phyloP scores from a whole-genome alignment of 2,888 invertebrate genomes.

The Timema podura region DNA sequence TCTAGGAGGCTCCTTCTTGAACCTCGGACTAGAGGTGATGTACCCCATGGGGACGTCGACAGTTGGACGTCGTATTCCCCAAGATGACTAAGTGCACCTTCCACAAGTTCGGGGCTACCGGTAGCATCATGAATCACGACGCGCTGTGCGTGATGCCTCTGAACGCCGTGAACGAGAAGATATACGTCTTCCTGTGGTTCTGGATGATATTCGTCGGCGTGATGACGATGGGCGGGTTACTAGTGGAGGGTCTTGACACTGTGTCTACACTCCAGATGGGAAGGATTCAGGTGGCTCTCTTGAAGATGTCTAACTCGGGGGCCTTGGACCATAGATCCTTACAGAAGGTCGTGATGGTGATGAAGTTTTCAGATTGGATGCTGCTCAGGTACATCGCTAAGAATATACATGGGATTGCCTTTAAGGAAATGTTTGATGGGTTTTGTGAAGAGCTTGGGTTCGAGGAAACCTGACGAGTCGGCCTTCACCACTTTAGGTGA shows the following conservation, averaged over 20 bases:
- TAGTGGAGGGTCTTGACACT: slow-evolving; percentile 28
- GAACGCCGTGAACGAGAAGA: slow-evolving; percentile 48
- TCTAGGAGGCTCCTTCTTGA: slow-evolving; percentile 27
- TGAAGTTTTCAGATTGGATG: slow-evolving; percentile 42
- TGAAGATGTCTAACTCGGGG: slow-evolving; percentile 58
- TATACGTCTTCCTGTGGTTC: slow-evolving; percentile 44
- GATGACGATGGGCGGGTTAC: slow-evolving; percentile 14
- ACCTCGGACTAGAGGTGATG: slow-evolving; percentile 20
- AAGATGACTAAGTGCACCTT: slow-evolving; percentile 45
- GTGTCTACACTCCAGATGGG: slow-evolving; percentile 41
- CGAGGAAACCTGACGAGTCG: no score
- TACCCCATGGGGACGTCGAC: slow-evolving; percentile 25
- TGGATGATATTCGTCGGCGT: slow-evolving; percentile 35
- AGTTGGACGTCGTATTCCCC: slow-evolving; percentile 33
- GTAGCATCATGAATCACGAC: slow-evolving; percentile 45
- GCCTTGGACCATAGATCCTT: slow-evolving; percentile 14
- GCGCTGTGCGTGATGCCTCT: slow-evolving; percentile 46
- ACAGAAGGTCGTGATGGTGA: slow-evolving; percentile 20
- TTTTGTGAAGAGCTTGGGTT: no score
- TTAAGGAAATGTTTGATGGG: slow-evolving; percentile 45
- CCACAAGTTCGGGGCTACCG: slow-evolving; percentile 46
- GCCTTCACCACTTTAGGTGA: no score
- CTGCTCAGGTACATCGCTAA: slow-evolving; percentile 43
- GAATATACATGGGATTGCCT: slow-evolving; percentile 58
- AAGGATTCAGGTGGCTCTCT: slow-evolving; percentile 59